Evolutionary conservation across 2,888 invertebrate species (phyloP), one percentile per base, ranked within the genome.

Genomic region (Agriopis marginaria): DNA sequence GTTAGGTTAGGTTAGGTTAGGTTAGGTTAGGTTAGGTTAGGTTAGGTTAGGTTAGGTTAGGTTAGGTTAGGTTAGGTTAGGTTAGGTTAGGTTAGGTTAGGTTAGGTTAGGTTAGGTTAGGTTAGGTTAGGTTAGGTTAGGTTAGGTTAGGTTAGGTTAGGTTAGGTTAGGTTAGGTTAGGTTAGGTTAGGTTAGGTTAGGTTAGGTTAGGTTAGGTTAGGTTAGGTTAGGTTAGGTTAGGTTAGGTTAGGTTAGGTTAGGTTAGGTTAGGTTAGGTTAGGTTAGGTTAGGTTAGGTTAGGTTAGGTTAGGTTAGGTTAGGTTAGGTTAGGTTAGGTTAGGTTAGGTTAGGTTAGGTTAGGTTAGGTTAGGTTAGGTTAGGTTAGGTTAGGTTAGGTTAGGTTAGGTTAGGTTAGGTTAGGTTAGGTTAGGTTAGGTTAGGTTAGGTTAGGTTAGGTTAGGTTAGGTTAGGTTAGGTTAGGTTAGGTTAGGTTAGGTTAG

Each of bases 11-110:
- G n/a, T n/a, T n/a, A n/a, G n/a, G n/a, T n/a, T n/a, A n/a, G n/a
- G n/a, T n/a, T n/a, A n/a, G n/a, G n/a, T n/a, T n/a, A n/a, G n/a
- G n/a, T n/a, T n/a, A n/a, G n/a, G n/a, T n/a, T n/a, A n/a, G n/a
- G n/a, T n/a, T n/a, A n/a, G n/a, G n/a, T 73, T 74, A 76, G 77
- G 75, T 77, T 79, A 78, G 78, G 78, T 78, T 78, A 77, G 80
- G 80, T 80, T 80, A 76, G 78, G 78, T 77, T 77, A 77, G 79
- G 77, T 78, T 75, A 75, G 77, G 77, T 77, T 77, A 74, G 77
- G 77, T 76, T 75, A 75, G 75, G 78, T 74, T 76, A 73, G 73
- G 76, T 75, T 70, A 71, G 71, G 75, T 73, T 73, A 72, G 75
- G 72, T 74, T 77, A 73, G 77, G 74, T 74, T 74, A 74, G 75